Conservation (phyloP, 2,888 invertebrate genomes). For the Sacculina carcini region DNA sequence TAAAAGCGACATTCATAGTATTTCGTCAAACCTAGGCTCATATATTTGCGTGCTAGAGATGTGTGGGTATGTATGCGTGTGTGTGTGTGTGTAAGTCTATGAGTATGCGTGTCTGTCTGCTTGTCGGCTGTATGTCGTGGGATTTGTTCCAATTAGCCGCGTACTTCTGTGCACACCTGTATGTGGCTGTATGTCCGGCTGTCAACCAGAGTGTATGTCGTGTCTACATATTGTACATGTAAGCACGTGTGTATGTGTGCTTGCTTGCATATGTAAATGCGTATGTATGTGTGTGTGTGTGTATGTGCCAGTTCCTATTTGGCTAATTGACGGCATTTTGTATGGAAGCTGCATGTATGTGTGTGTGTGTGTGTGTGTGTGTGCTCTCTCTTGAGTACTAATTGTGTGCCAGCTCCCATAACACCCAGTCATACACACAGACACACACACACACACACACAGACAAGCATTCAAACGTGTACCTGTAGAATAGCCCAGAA, state of each 20-base stretch:
- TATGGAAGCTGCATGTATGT: neutral
- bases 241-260: neutral
- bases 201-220: neutral
- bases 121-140: neutral
- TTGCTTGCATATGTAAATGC: constrained; percentile 1
- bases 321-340: neutral
- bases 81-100: neutral
- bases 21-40: no score
- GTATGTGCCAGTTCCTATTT: no score
- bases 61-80: neutral
- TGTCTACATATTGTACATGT: neutral
- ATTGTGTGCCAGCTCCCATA: neutral
- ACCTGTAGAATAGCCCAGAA: no score
- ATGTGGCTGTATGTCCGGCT: neutral
- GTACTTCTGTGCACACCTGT: neutral
- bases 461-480: neutral
- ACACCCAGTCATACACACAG: neutral
- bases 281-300: constrained; percentile 2
- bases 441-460: neutral
- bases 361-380: neutral
- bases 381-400: neutral
- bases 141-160: neutral
- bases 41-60: neutral
- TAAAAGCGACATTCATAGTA: no score
- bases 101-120: neutral